Conservation (phyloP, 2,113 vertebrate genomes). For the Alaudala cheleensis region DNA sequence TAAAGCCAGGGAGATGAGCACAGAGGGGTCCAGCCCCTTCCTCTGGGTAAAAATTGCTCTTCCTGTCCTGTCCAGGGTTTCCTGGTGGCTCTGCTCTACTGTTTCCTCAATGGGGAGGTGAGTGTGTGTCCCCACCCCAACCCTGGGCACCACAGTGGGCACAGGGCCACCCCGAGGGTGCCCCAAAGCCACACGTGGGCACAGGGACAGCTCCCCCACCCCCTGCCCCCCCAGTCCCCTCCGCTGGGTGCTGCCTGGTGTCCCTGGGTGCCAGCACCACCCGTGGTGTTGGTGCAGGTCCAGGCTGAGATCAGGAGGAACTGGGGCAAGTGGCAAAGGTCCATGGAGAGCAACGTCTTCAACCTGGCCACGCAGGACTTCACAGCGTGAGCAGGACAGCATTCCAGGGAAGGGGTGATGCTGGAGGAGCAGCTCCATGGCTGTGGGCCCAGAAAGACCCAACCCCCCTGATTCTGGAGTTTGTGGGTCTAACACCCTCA, state of each 20-base stretch:
- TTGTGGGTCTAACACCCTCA: not conserved
- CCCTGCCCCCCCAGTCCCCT: too few relatives aligned
- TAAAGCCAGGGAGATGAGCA: not conserved
- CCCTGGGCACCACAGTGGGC: not conserved
- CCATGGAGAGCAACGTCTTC: conserved; percentile 64
- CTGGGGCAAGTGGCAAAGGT: conserved; percentile 49
- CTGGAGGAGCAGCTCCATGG: not conserved
- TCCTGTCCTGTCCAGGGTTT: conserved; percentile 46
- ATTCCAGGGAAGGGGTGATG: accelerated
- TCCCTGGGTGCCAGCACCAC: not conserved
- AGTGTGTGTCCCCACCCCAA: not conserved
- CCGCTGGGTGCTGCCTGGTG: accelerated
- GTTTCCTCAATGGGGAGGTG: conserved; percentile 71
- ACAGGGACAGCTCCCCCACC: not conserved
- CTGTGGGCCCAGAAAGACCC: accelerated
- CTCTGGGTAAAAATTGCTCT: not conserved
- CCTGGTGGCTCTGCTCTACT: conserved; percentile 70
- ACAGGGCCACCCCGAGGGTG: not conserved
- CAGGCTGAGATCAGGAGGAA: conserved; percentile 70
- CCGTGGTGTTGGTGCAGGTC: conserved; percentile 27
- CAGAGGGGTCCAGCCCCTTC: not conserved
- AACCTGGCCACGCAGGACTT: conserved; percentile 71
- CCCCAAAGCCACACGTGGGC: not conserved
- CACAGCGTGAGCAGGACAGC: not conserved
- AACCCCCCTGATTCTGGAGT: not conserved